Percentiles rank a stretch among this genome's conserved stretches.
phyloP scores from a whole-genome alignment of 2,113 vertebrate genomes.

The Mus spicilegus region DNA sequence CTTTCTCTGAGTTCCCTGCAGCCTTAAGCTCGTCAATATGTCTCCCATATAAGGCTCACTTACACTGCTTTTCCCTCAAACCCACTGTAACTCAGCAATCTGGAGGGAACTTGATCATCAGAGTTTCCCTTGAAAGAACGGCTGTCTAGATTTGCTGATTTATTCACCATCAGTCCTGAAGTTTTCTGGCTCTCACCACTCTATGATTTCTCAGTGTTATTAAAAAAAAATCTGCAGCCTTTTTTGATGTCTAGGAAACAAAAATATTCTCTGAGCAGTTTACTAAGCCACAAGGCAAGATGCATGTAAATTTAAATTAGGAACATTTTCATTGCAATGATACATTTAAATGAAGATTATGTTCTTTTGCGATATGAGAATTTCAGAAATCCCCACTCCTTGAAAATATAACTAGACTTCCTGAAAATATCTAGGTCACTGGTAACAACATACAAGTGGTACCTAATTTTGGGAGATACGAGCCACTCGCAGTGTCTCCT shows the following conservation, averaged over 20 bases:
- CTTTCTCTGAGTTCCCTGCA: background rate
- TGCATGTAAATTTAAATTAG: conserved; percentile 17
- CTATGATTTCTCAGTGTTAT: background rate
- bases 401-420: conserved; percentile 49
- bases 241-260: background rate
- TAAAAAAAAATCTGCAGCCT: background rate
- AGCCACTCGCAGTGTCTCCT: background rate
- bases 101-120: background rate
- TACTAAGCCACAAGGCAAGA: conserved; percentile 36
- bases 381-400: background rate
- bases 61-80: background rate
- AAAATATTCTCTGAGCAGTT: background rate
- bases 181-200: background rate
- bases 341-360: conserved; percentile 38
- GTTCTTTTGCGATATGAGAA: conserved; percentile 25
- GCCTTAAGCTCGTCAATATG: background rate
- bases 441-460: background rate
- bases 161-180: background rate
- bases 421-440: conserved; percentile 37
- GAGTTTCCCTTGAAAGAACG: background rate
- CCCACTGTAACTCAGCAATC: background rate
- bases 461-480: background rate
- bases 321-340: background rate
- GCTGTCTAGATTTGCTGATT: background rate
- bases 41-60: background rate